Percentiles rank a stretch among this genome's conserved stretches.
Conservation (phyloP, 2,888 invertebrate species). For the Uloborus plumipes region DNA sequence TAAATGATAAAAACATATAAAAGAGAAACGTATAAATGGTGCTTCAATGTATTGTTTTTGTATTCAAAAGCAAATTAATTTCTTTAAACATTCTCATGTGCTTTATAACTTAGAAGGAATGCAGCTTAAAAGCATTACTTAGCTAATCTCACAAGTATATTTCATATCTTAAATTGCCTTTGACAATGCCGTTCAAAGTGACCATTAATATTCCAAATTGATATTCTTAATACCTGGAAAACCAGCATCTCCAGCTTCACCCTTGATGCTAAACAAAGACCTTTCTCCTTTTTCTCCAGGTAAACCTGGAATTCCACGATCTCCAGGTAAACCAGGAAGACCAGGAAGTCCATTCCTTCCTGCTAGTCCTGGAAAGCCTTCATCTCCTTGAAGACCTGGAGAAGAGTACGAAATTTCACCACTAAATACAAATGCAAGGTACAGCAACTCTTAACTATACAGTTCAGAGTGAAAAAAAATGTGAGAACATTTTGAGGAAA, state of each 20-base stretch:
- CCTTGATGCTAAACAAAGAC: slow-evolving; percentile 48
- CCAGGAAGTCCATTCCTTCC: slow-evolving; percentile 61
- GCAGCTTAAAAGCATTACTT: background rate
- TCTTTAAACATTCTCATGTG: too few species aligned
- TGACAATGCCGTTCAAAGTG: too few species aligned
- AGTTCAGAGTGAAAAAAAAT: too few species aligned
- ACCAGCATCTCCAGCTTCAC: slow-evolving; percentile 55
- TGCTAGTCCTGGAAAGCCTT: slow-evolving; percentile 67
- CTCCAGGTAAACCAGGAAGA: slow-evolving; percentile 67
- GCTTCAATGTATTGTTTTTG: too few species aligned
- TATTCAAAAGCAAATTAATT: too few species aligned
- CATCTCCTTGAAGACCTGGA: slow-evolving; percentile 68
- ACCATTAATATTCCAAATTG: background rate
- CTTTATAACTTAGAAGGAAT: too few species aligned
- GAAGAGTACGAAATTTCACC: background rate
- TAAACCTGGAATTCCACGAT: slow-evolving; percentile 68
- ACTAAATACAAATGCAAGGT: background rate
- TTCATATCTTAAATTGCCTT: background rate
- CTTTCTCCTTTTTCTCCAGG: slow-evolving; percentile 56
- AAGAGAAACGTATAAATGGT: too few species aligned
- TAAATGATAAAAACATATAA: background rate
- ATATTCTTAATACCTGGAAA: slow-evolving; percentile 36
- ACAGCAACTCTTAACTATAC: background rate
- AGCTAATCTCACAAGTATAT: background rate
- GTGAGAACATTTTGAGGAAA: too few species aligned